Evolutionary conservation across 2,888 invertebrate species (phyloP).

Genomic region (Sturmia bella): DNA sequence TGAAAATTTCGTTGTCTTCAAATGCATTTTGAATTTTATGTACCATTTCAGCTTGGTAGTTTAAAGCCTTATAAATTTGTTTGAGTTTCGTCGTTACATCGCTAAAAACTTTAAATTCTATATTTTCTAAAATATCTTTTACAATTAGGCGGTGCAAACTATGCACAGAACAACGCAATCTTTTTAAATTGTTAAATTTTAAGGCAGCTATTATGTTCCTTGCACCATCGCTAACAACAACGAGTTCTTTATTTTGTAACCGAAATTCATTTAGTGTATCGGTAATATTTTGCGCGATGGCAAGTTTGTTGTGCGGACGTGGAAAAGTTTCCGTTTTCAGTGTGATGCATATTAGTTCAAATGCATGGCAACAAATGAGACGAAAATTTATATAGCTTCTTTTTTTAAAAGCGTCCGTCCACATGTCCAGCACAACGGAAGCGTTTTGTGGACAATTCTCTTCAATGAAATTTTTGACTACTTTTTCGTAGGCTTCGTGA

Average conservation of each 20-base stretch:
- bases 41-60: neutral
- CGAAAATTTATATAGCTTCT: neutral
- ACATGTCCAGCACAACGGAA: slow-evolving; percentile 8
- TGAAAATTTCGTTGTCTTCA: neutral
- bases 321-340: slow-evolving; percentile 20
- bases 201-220: slow-evolving; percentile 10
- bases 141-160: slow-evolving; percentile 6
- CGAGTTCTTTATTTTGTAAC: neutral
- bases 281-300: neutral
- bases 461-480: neutral
- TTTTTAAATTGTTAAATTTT: neutral
- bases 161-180: slow-evolving; percentile 3
- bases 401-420: neutral
- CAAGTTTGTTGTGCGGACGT: slow-evolving; percentile 1
- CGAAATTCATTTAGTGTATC: neutral
- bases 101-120: neutral
- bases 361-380: neutral
- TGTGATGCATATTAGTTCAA: neutral
- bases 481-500: neutral
- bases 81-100: neutral
- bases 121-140: neutral
- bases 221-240: slow-evolving; percentile 1
- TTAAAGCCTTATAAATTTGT: neutral
- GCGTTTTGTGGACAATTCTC: neutral
- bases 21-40: neutral